A percentile compares a stretch with the other conserved stretches of the same genome.
These are phyloP conservation scores for Harpalus rubripes DNA, from an alignment of 2,888 invertebrate genomes.

Conservation along the genomic window DNA sequence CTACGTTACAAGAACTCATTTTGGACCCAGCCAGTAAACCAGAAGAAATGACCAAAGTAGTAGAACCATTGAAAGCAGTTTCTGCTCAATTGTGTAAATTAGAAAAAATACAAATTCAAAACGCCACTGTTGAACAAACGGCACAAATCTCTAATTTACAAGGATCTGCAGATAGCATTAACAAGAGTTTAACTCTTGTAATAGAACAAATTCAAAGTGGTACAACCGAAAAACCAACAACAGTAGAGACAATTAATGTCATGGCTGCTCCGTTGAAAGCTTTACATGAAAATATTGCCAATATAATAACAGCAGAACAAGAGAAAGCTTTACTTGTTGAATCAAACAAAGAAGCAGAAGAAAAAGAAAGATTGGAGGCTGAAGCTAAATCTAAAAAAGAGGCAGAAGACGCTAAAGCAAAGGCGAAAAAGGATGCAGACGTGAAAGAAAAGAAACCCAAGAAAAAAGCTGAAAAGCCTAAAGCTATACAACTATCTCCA, in stretches of 20 bases:
- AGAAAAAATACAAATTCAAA: background rate
- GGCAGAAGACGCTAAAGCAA: conserved; percentile 64
- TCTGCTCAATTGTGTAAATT: conserved; percentile 63
- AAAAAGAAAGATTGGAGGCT: conserved; percentile 66
- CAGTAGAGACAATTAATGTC: conserved; percentile 7
- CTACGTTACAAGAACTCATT: conserved; percentile 21
- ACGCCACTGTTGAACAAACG: conserved; percentile 65
- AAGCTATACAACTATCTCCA: background rate
- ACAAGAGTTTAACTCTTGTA: background rate
- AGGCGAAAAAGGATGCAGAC: background rate
- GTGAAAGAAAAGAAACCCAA: background rate
- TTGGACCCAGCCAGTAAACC: background rate
- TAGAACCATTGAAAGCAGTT: conserved; percentile 66
- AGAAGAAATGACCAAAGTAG: conserved; percentile 14
- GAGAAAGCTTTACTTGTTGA: conserved; percentile 70
- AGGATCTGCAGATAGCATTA: background rate
- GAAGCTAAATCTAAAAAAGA: conserved; percentile 70
- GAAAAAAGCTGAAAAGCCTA: conserved; percentile 68
- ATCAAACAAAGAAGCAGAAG: conserved; percentile 71
- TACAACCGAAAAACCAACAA: conserved; percentile 16
- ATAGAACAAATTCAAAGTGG: conserved; percentile 6
- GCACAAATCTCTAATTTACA: conserved; percentile 1
- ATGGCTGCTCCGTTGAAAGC: conserved; percentile 11
- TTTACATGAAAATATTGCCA: conserved; percentile 10
- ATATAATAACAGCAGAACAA: conserved; percentile 6